Percentiles rank a stretch among this genome's conserved stretches.
Evolutionary conservation across 2,113 vertebrate genomes (phyloP).

Genomic region (Gracilinanus agilis): DNA sequence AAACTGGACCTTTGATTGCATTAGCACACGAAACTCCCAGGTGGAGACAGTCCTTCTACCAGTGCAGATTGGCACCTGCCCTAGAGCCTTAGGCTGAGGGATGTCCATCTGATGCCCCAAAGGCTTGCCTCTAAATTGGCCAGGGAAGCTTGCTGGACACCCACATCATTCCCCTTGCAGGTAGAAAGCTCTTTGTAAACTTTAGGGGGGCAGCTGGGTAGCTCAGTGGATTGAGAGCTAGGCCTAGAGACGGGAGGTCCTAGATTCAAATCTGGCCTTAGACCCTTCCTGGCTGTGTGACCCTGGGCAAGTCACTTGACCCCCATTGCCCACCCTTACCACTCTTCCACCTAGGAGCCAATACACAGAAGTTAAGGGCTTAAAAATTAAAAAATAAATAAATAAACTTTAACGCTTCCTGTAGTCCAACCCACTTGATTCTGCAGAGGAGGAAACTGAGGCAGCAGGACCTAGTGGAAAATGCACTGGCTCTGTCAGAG

Average conservation of each 20-base stretch:
- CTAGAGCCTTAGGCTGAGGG: not conserved
- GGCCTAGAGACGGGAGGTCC: too few species aligned
- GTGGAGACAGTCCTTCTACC: not conserved
- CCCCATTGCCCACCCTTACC: too few species aligned
- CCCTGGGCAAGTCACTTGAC: too few species aligned
- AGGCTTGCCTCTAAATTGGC: not conserved
- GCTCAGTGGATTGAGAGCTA: too few species aligned
- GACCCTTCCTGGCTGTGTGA: too few species aligned
- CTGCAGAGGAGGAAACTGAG: not conserved
- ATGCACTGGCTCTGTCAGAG: not conserved
- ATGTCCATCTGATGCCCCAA: not conserved
- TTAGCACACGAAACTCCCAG: not conserved
- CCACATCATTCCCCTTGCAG: not conserved
- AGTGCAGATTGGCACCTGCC: not conserved
- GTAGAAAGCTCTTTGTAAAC: not conserved
- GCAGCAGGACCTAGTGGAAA: not conserved
- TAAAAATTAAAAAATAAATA: too few species aligned
- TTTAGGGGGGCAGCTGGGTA: too few species aligned
- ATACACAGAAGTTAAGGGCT: too few species aligned
- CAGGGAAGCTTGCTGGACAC: too few species aligned
- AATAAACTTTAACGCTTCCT: too few species aligned
- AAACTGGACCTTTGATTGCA: not conserved
- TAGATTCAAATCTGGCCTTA: too few species aligned
- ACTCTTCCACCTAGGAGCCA: too few species aligned
- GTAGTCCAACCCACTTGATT: not conserved